Base-by-base conservation (phyloP, 2,797 vertebrate species). In the Gallinago stenura region DNA sequence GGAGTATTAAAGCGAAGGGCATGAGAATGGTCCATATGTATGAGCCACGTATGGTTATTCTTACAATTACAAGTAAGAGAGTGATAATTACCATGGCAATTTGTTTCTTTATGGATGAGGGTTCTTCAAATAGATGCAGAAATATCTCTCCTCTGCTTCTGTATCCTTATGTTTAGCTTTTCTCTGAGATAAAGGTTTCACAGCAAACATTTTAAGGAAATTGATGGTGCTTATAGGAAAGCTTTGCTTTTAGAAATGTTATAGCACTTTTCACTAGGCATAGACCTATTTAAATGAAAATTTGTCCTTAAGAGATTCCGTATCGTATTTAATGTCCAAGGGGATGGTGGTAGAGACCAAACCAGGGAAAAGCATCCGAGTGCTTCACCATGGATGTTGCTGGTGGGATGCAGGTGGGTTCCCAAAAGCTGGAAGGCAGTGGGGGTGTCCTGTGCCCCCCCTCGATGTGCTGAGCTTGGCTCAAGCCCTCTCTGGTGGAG, bases 61-160 rank as follows among this genome's bases (percentile, higher is more conserved):
- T 86, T 62, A 94, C 92, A 25, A 70, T 93, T 95, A 76, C 90
- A 21, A 90, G 96, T 58, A 83, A 93, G 95, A 95, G 10, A 76
- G 95, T 16, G 95, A 93, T 95, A 89, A 97, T 97, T 97, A 95
- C 83, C 95, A 94, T 97, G 96, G 91, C 89, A 96, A 96, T 97
- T 97, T 96, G 94, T 92, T 97, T 56, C 94, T 97, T 97, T 97
- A 94, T 97, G 91, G 93, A 97, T 97, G 91, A 97, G 90, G 72
- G 87, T 88, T 94, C 95, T 96, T 95, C 89, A 97, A 96, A 96
- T 81, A 94, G 87, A 96, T 92, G 96, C 93, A 92, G 95, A 96
- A 92, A 96, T 96, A 93, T 96, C 91, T 97, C 88, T 78, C 90
- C 71, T 58, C 94, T 82, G 80, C 87, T 87, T 77, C 89, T 53